A percentile compares a stretch with the other conserved stretches of the same genome.
These are phyloP conservation scores for Notechis scutatus DNA, from an alignment of 2,113 vertebrate genomes.

Conservation along the genomic window DNA sequence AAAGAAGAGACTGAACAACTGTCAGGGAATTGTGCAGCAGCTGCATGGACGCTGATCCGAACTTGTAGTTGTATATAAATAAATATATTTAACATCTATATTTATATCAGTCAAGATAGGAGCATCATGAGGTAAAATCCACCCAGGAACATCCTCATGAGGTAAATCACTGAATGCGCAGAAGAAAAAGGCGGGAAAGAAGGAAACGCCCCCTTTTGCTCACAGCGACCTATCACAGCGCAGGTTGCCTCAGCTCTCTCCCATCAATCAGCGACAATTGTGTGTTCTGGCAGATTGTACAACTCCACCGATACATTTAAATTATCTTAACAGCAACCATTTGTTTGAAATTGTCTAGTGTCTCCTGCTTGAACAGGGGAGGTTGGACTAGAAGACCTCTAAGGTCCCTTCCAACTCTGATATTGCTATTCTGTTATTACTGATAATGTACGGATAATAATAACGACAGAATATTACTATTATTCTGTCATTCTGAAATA, in stretches of 20 bases:
- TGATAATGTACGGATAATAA: no score
- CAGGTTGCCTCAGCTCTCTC: not conserved
- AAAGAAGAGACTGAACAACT: no score
- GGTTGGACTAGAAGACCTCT: not conserved
- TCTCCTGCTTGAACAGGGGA: not conserved
- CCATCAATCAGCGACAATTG: not conserved
- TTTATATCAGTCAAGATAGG: not conserved
- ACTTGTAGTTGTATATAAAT: not conserved
- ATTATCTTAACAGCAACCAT: not conserved
- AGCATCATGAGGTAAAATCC: not conserved
- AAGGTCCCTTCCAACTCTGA: not conserved
- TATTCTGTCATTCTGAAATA: not conserved
- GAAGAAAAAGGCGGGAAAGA: not conserved
- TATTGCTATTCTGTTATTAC: not conserved
- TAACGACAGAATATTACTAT: no score
- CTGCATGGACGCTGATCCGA: not conserved
- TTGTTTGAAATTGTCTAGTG: not conserved
- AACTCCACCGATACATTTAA: not conserved
- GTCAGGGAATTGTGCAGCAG: no score
- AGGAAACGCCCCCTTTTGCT: not conserved
- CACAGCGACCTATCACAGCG: not conserved
- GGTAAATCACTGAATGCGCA: not conserved
- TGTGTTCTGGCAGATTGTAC: not conserved
- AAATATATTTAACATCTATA: not conserved
- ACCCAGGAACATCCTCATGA: not conserved